Base-by-base conservation (phyloP, 2,113 vertebrate species). In the Gadus macrocephalus region DNA sequence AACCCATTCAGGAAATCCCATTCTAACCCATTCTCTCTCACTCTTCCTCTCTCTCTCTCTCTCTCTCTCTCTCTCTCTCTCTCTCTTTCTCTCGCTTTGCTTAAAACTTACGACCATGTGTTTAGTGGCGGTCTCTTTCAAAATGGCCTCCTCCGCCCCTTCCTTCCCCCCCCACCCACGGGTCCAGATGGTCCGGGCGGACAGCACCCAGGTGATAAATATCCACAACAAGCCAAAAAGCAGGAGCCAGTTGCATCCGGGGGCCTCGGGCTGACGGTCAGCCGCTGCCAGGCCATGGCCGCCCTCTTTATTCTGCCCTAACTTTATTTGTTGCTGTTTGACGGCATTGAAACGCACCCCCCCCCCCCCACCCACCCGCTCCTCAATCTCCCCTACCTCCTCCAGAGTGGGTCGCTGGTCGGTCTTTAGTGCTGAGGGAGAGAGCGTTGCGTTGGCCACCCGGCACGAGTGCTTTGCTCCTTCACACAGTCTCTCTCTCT, bases 271-370 rank as follows among this genome's bases (percentile, higher is more conserved):
- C 31, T 35, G 82, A 76, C 69, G 49, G 79, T 69, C 19, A 73
- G 79, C 87, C 87, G 83, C 86, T 87, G 85, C 80, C 83, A 81
- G 75, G 75, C 76, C 77, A 86, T 84, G 83, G 84, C 82, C 77
- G 53, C 35, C 72, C 71, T 63, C 55, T 58, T 17, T 17, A n/a
- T n/a, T 17, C 15, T 17, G 55, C 3, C 15, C 15, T 17, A 17
- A n/a, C 15, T 58, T 58, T n/a, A 16, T 58, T n/a, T n/a, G 15
- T 58, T 16, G 55, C 55, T n/a, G 55, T n/a, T 58, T n/a, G 55
- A 16, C 55, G 68, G 68, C 78, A 71, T 73, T 80, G 81, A 86
- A 83, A 81, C 86, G 83, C 83, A 67, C 69, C 76, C 67, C 76
- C 81, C 70, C 63, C 75, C 81, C 79, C 78, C 74, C 78, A 74